phyloP scores from a whole-genome alignment of 2,888 invertebrate species.

The Brachypalpus laphriformis region DNA sequence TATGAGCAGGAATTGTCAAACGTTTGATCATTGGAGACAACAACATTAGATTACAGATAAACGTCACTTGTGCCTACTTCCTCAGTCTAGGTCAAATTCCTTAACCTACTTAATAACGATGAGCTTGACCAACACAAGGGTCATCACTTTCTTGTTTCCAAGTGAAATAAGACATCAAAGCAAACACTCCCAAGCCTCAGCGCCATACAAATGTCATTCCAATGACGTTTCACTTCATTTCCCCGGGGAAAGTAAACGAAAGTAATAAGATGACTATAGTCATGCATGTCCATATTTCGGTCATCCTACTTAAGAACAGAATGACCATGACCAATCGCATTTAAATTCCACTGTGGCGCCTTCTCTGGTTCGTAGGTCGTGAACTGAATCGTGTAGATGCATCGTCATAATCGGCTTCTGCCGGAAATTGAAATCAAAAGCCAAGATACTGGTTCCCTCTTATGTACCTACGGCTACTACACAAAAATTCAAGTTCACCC shows the following conservation, averaged over 20 bases:
- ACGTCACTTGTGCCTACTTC: too few relatives aligned
- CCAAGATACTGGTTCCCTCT: constrained; percentile 24
- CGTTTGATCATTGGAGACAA: too few relatives aligned
- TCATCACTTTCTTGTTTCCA: neutral
- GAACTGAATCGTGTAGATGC: constrained; percentile 29
- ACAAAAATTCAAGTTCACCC: constrained; percentile 61
- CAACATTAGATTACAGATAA: too few relatives aligned
- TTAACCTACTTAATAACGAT: too few relatives aligned
- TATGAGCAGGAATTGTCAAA: too few relatives aligned
- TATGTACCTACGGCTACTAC: neutral
- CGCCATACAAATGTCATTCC: neutral
- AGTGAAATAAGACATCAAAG: neutral
- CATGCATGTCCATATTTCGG: constrained; percentile 6
- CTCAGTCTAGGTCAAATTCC: too few relatives aligned
- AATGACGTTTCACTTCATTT: neutral
- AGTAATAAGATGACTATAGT: constrained; percentile 11
- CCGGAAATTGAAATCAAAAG: constrained; percentile 53
- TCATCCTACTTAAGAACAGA: constrained; percentile 1
- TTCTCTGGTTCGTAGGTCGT: constrained; percentile 31
- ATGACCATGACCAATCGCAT: constrained; percentile 18
- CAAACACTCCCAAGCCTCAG: neutral
- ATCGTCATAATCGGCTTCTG: constrained; percentile 48
- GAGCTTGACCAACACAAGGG: neutral
- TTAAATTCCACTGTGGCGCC: constrained; percentile 26
- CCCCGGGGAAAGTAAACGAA: constrained; percentile 39